Evolutionary conservation across 1,140 invertebrate species (phyloP), one percentile per base, ranked within the genome.

Genomic region (Planococcus citri): DNA sequence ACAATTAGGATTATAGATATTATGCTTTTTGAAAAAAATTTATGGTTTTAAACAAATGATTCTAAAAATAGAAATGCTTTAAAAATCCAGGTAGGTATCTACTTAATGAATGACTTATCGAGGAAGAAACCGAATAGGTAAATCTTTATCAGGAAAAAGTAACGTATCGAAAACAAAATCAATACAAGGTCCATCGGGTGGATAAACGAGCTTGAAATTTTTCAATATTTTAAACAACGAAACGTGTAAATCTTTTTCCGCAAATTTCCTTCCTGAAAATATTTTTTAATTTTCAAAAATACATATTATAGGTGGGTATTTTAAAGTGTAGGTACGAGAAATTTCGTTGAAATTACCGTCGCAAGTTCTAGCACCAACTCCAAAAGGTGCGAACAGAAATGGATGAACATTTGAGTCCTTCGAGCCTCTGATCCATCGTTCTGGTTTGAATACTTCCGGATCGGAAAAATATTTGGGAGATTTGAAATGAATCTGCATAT

Each of bases 351-450:
- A 37, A 51, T 71, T 71, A 75, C 74, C 75, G 25, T 73, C 72
- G 70, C 75, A 74, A 57, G 73, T 77, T 74, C 72, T 24, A 41
- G 75, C 73, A 12, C 85, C 85, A 73, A 80, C 80, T 6, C 85
- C 85, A 78, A 86, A 86, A 2, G 84, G 82, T 9, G 83, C 77
- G 1, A 83, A 72, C 1, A 81, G 68, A 72, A 79, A 84, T 0
- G 81, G 82, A 74, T 83, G 74, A 71, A 75, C 68, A 1, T 72
- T 68, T 17, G 71, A 69, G 17, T 69, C 68, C 72, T 71, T 27
- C 24, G 71, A 51, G 12, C 74, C 73, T 51, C 72, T 72, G 69
- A 74, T 73, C 78, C 72, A 78, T 61, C 77, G 75, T 76, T 80
- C 82, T 69, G 84, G 83, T 9, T 75, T 38, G 72, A 79, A 85